Conservation (phyloP, 2,113 vertebrate genomes). For the Isichthys henryi region DNA sequence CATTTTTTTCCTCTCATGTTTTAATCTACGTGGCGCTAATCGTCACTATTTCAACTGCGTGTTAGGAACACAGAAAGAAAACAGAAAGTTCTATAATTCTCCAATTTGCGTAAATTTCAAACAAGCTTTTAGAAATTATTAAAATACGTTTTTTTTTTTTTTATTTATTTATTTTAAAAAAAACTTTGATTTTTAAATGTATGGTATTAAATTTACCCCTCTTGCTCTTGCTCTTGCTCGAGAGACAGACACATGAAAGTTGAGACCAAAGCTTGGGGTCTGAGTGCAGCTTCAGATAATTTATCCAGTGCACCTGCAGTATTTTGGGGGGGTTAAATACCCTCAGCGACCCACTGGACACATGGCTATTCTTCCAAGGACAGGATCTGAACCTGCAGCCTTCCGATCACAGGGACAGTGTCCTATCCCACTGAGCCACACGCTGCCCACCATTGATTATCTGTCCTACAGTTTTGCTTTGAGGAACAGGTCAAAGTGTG, state of each 20-base stretch:
- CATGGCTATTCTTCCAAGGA: background rate
- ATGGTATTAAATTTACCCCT: background rate
- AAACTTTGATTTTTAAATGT: background rate
- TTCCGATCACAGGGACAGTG: too few relatives aligned
- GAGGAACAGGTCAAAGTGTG: too few relatives aligned
- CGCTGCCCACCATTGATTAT: too few relatives aligned
- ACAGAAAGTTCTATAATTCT: background rate
- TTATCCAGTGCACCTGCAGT: background rate
- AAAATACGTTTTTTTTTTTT: background rate
- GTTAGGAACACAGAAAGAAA: background rate
- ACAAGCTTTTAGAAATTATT: background rate
- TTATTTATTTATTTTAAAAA: background rate
- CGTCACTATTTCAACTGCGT: background rate
- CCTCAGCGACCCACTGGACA: background rate
- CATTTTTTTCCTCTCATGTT: background rate
- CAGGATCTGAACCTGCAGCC: background rate
- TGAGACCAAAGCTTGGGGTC: background rate
- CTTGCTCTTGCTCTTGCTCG: background rate
- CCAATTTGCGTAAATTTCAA: background rate
- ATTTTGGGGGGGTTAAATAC: background rate
- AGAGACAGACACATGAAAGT: background rate
- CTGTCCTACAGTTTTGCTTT: too few relatives aligned
- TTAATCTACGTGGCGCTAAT: background rate
- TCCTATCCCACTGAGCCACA: too few relatives aligned
- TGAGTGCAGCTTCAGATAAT: background rate